These are phyloP conservation scores for Copidosoma aretas DNA, from an alignment of 2,888 invertebrate genomes.

Conservation along the genomic window DNA sequence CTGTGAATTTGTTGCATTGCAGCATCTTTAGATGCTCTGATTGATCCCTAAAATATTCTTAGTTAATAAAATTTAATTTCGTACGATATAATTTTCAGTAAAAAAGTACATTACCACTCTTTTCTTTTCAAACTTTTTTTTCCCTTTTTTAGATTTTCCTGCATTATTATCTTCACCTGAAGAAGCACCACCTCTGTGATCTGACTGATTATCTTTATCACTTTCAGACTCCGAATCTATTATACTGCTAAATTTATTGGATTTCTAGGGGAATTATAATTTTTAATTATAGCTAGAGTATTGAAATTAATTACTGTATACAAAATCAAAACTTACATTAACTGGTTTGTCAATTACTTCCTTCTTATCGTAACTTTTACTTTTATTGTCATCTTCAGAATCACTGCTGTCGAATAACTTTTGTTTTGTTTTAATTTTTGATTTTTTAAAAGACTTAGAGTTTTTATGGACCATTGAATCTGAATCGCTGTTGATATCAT, in stretches of 20 bases:
- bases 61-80: background rate
- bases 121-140: conserved; percentile 34
- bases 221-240: conserved; percentile 51
- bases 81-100: conserved; percentile 3
- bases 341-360: conserved; percentile 11
- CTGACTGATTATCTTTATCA: conserved; percentile 18
- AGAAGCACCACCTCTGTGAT: conserved; percentile 8
- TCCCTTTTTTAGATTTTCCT: conserved; percentile 28
- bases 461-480: conserved; percentile 5
- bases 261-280: conserved; percentile 38
- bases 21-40: conserved; percentile 63
- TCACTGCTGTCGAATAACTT: conserved; percentile 49
- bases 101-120: conserved; percentile 36
- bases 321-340: conserved; percentile 22
- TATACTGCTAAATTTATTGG: conserved; percentile 41
- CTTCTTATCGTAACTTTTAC: conserved; percentile 11
- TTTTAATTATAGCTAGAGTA: background rate
- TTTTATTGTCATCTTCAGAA: conserved; percentile 46
- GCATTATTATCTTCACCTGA: conserved; percentile 31
- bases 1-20: conserved; percentile 80
- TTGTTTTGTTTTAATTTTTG: conserved; percentile 20
- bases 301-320: conserved; percentile 8
- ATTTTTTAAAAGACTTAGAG: conserved; percentile 15
- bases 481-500: background rate
- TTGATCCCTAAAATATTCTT: conserved; percentile 27